A percentile compares a stretch with the other conserved stretches of the same genome.
These are phyloP conservation scores for Lasioglossum malachurum DNA, from an alignment of 2,888 invertebrate genomes.

Conservation along the genomic window DNA sequence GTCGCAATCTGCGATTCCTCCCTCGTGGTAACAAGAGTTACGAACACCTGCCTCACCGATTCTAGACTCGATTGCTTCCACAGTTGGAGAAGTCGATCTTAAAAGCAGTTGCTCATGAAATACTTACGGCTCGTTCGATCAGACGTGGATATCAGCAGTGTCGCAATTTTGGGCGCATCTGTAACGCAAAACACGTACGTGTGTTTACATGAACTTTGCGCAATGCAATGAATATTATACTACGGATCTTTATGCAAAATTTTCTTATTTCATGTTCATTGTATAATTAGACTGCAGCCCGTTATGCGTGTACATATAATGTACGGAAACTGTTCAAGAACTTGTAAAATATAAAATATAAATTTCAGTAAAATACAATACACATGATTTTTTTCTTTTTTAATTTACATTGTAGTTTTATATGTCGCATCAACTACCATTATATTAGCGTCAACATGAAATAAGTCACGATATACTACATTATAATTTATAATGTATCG, in stretches of 20 bases:
- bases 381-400: no score
- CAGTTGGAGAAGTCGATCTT: background rate
- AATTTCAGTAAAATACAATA: no score
- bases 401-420: no score
- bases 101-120: background rate
- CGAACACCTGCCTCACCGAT: conserved; percentile 21
- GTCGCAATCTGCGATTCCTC: conserved; percentile 30
- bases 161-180: conserved; percentile 80
- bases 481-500: no score
- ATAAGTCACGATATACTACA: no score
- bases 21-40: conserved; percentile 10
- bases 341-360: no score
- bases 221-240: background rate
- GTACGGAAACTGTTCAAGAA: no score
- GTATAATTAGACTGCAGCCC: no score
- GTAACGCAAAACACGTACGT: conserved; percentile 67
- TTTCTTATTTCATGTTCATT: no score
- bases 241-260: background rate
- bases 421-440: no score
- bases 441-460: no score
- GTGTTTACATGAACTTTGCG: background rate
- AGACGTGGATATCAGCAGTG: conserved; percentile 77
- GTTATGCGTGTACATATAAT: no score
- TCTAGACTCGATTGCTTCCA: conserved; percentile 11
- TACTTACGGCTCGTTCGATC: conserved; percentile 80